Conservation (phyloP, 2,797 vertebrate genomes). For the Sarcophilus harrisii region DNA sequence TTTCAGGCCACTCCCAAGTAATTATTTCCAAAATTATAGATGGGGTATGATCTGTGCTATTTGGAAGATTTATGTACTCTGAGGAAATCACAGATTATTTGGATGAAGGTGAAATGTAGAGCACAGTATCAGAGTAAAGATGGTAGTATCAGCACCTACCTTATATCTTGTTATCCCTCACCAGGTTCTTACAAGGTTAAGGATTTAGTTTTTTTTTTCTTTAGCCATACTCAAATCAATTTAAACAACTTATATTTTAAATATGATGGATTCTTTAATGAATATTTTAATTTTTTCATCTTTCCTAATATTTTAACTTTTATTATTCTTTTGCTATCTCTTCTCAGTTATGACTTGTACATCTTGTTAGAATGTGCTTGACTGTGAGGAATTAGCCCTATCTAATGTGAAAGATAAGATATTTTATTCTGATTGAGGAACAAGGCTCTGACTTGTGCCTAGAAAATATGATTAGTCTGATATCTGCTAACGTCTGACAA, state of each 20-base stretch:
- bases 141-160: not conserved
- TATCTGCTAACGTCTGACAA: not conserved
- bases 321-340: not conserved
- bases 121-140: not conserved
- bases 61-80: not conserved
- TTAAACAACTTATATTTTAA: not conserved
- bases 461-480: not conserved
- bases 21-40: not conserved
- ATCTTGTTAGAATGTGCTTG: not conserved
- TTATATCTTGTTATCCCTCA: conserved; percentile 15
- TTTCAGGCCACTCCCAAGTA: not conserved
- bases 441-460: not conserved
- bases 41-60: not conserved
- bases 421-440: not conserved
- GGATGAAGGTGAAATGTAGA: not conserved
- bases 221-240: not conserved
- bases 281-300: not conserved
- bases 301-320: not conserved
- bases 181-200: not conserved
- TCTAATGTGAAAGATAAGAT: not conserved
- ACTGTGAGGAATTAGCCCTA: not conserved
- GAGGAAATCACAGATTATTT: not conserved
- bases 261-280: not conserved
- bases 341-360: not conserved
- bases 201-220: not conserved